Conservation (phyloP, 2,797 vertebrate species). For the Syngnathus acus region DNA sequence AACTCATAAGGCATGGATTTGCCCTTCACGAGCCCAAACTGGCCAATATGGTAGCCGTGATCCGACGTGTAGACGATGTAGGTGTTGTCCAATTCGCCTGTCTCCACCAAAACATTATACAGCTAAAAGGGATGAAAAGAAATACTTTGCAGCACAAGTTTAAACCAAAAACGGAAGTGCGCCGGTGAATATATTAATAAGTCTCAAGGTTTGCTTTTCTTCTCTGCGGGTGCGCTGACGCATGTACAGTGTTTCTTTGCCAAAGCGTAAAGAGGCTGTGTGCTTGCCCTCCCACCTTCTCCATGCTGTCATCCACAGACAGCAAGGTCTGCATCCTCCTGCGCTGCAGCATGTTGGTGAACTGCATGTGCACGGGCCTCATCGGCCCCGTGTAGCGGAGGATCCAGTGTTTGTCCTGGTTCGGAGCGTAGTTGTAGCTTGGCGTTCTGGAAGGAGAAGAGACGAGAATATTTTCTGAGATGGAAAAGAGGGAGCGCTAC, state of each 20-base stretch:
- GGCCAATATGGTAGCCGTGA: slow-evolving; percentile 96
- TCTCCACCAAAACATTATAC: slow-evolving; percentile 85
- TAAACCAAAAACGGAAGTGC: slow-evolving; percentile 32
- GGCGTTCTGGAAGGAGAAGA: slow-evolving; percentile 75
- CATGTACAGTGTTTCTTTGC: slow-evolving; percentile 10
- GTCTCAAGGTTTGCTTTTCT: slow-evolving; percentile 39
- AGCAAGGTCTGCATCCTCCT: slow-evolving; percentile 91
- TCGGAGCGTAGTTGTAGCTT: slow-evolving; percentile 95
- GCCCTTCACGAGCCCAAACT: slow-evolving; percentile 95
- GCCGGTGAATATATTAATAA: slow-evolving; percentile 58
- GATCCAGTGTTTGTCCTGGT: slow-evolving; percentile 98
- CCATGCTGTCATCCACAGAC: slow-evolving; percentile 94
- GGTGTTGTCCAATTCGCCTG: slow-evolving; percentile 89
- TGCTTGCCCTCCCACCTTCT: slow-evolving; percentile 70
- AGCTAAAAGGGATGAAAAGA: slow-evolving; percentile 64
- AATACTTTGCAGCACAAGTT: too few species aligned
- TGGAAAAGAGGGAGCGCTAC: background rate
- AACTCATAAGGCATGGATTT: slow-evolving; percentile 99
- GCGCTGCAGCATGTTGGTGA: slow-evolving; percentile 97
- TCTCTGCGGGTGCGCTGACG: slow-evolving; percentile 9
- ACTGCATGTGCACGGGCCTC: slow-evolving; percentile 98
- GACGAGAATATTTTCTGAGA: background rate
- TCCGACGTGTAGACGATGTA: slow-evolving; percentile 95
- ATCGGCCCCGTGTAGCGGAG: slow-evolving; percentile 94
- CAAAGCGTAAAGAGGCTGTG: slow-evolving; percentile 12